These are phyloP conservation scores for Desoria tigrina DNA, from an alignment of 2,888 invertebrate genomes.

Conservation along the genomic window DNA sequence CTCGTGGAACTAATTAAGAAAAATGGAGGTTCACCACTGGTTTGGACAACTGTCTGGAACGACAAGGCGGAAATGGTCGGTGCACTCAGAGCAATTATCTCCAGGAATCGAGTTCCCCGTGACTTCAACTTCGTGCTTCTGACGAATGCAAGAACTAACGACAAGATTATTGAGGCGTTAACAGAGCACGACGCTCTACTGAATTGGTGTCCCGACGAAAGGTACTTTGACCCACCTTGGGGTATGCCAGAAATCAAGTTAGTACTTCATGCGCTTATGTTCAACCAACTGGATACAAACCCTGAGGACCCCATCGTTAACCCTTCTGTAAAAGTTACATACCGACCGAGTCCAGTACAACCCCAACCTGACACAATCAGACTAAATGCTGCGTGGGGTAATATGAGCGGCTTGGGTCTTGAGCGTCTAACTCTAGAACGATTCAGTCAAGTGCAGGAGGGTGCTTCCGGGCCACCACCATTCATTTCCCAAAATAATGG, in stretches of 20 bases:
- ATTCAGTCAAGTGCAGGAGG: no score
- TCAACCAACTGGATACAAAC: no score
- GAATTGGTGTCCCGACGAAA: slow-evolving; percentile 5
- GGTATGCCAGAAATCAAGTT: neutral
- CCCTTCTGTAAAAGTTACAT: no score
- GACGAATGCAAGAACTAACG: neutral
- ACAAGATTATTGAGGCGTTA: neutral
- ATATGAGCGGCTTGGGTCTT: no score
- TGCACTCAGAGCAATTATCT: neutral
- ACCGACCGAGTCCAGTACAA: no score
- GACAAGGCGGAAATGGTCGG: neutral
- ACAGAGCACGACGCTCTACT: neutral
- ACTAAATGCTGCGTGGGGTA: no score
- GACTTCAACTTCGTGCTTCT: slow-evolving; percentile 4
- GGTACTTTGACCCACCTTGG: neutral
- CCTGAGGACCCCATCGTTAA: no score
- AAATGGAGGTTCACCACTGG: neutral
- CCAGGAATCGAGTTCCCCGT: neutral
- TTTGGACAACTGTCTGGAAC: neutral
- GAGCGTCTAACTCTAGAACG: no score
- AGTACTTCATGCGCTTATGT: neutral
- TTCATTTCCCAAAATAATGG: no score
- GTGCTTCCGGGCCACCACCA: no score
- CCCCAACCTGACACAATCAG: no score
- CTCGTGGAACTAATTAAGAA: neutral